Percentiles rank a stretch among this genome's conserved stretches.
phyloP scores from a whole-genome alignment of 2,113 vertebrate genomes.

The Podilymbus podiceps region DNA sequence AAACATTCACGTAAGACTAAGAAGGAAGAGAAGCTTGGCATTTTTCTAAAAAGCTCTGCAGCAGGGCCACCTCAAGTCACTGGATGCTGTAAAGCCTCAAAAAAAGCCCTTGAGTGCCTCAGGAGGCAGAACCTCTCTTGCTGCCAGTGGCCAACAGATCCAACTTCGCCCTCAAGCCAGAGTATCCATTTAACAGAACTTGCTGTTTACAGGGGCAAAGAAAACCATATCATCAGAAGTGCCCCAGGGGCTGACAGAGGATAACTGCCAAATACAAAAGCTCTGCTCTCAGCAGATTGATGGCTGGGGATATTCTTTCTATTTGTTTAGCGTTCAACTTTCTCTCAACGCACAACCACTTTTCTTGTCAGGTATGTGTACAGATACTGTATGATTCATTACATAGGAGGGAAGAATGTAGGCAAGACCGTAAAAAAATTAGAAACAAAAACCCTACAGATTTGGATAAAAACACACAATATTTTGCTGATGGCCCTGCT shows the following conservation, averaged over 20 bases:
- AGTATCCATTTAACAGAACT: not conserved
- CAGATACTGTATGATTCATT: not conserved
- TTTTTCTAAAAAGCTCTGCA: not conserved
- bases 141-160: not conserved
- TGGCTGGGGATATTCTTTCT: not conserved
- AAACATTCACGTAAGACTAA: not conserved
- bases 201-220: constrained; percentile 1
- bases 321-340: not conserved
- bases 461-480: constrained; percentile 33
- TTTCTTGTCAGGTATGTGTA: not conserved
- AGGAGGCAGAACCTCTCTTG: not conserved
- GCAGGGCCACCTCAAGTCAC: not conserved
- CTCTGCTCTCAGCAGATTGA: constrained; percentile 24
- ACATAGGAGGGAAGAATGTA: not conserved
- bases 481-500: constrained; percentile 42
- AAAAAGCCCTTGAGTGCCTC: not conserved
- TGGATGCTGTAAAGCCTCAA: not conserved
- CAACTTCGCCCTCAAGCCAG: not conserved
- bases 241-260: not conserved
- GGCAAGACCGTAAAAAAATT: not conserved
- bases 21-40: not conserved
- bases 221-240: not conserved
- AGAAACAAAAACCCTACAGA: constrained; percentile 12
- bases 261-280: constrained; percentile 38
- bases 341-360: not conserved